Base-by-base conservation (phyloP, 2,113 vertebrate species). In the Nannospalax galili region DNA sequence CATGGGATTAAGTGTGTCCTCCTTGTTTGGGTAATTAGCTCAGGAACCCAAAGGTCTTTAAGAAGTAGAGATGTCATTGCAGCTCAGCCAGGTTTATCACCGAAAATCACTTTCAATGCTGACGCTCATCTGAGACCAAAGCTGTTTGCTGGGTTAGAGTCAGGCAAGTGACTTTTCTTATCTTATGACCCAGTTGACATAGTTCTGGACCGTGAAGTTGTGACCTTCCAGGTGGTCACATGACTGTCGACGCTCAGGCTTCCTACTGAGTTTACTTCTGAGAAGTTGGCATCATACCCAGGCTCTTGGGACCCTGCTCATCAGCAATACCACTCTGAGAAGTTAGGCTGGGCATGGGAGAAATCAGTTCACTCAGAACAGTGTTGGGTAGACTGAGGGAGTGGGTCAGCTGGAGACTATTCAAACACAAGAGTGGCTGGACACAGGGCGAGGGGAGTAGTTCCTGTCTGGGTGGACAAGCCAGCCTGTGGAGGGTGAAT, bases 1-100 rank as follows among this genome's bases (percentile, higher is more conserved):
- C 94, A 95, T 75, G 64, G 94, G 97, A 97, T 97, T 97, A 98
- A 93, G 45, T 58, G 35, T 97, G 84, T 93, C 91, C 91, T 96
- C 84, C 42, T 22, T 88, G 82, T 82, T 56, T 85, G 90, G 17
- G 77, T 92, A 78, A 96, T 96, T 93, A 92, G 80, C 77, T 92
- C 90, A 75, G 93, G 93, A 97, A 73, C 92, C 72, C 24, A 80
- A 94, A 86, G 56, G n/a, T 60, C 92, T 97, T 96, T 95, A 84
- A 94, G 84, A 87, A 77, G 89, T 72, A 37, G 75, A 87, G 88
- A 88, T 97, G 93, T 97, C 97, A 84, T 19, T 45, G 28, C 35
- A n/a, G 75, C 65, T 94, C 89, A 95, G 88, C 73, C 86, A 40
- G 32, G 32, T 73, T 42, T 70, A 79, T 86, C 84, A 67, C 56